Evolutionary conservation across 2,888 invertebrate genomes (phyloP), one percentile per base, ranked within the genome.

Genomic region (Drosophila limbata): DNA sequence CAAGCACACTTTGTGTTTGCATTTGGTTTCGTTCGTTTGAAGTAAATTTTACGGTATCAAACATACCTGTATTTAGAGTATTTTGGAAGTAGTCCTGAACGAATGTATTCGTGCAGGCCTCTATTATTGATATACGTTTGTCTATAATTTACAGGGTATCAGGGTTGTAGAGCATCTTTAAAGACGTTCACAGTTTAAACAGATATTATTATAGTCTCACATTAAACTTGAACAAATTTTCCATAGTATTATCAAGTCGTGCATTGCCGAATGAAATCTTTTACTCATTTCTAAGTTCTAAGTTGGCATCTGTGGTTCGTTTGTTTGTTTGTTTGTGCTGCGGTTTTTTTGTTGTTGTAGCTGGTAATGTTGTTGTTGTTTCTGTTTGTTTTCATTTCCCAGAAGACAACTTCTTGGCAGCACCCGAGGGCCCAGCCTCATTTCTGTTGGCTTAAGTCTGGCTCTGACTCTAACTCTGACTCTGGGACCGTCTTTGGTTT

Each of bases 361-460:
- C n/a, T n/a, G n/a, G n/a, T n/a, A n/a, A n/a, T 44, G 19, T 21
- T 31, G 15, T 21, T 59, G 19, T 42, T 67, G 59, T 42, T 67
- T 59, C 35, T 73, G 78, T 62, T 75, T 67, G 63, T 71, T 64
- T 66, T 53, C 37, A 56, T 77, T 81, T 82, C 81, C 84, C 81
- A 87, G 64, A 69, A 75, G 63, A 66, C 65, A 69, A 63, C 61
- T 66, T 66, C 65, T 84, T 77, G 62, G 69, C 69, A 69, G 68
- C 65, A 63, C 75, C 69, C 68, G 55, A 80, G 84, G 81, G 69
- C 67, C 35, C 69, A 66, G 73, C 68, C 85, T 77, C 77, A 72
- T 76, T 85, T 67, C 51, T 47, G 64, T 52, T 69, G 62, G 59
- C 74, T 78, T 69, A 69, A 73, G 74, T 56, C 57, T 21, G 63